Conservation (phyloP, 1,140 invertebrate species). For the Drosophila teissieri region DNA sequence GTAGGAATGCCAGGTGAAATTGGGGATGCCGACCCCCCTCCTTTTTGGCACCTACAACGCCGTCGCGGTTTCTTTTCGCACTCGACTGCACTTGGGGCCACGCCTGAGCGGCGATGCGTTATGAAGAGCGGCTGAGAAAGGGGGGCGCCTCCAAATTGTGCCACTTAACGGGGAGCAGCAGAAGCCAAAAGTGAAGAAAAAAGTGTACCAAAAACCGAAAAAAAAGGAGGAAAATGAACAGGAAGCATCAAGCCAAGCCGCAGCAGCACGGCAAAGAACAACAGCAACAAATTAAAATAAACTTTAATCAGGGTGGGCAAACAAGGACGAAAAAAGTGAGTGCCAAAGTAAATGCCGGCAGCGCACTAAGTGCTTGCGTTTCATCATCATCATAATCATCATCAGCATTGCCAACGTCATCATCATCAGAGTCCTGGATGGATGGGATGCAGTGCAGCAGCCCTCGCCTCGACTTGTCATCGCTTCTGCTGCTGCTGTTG, state of each 20-base stretch:
- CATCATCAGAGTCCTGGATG: slow-evolving; percentile 11
- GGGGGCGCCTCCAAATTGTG: slow-evolving; percentile 61
- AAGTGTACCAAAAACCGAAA: slow-evolving; percentile 5
- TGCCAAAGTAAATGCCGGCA: slow-evolving; percentile 71
- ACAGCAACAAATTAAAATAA: slow-evolving; percentile 79
- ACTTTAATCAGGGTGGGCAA: slow-evolving; percentile 73
- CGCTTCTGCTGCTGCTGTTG: not conserved
- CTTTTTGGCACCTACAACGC: slow-evolving; percentile 44
- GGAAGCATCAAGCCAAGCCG: slow-evolving; percentile 20
- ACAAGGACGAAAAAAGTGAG: slow-evolving; percentile 50
- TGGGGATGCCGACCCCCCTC: slow-evolving; percentile 29
- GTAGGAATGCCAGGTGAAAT: slow-evolving; percentile 23
- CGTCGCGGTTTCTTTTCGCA: slow-evolving; percentile 68
- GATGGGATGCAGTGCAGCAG: too few species aligned
- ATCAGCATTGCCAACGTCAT: not conserved
- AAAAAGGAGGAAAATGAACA: slow-evolving; percentile 1
- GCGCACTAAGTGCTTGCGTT: slow-evolving; percentile 72
- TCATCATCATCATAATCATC: slow-evolving; percentile 59
- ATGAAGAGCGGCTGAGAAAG: slow-evolving; percentile 56
- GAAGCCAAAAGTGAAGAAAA: slow-evolving; percentile 24
- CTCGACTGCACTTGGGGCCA: slow-evolving; percentile 71
- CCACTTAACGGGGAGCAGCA: slow-evolving; percentile 59
- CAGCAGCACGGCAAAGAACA: slow-evolving; percentile 42
- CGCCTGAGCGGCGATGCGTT: slow-evolving; percentile 73
- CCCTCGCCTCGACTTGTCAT: slow-evolving; percentile 38